Evolutionary conservation across 1,140 invertebrate species (phyloP).

Genomic region (Brachionus paranguensis): DNA sequence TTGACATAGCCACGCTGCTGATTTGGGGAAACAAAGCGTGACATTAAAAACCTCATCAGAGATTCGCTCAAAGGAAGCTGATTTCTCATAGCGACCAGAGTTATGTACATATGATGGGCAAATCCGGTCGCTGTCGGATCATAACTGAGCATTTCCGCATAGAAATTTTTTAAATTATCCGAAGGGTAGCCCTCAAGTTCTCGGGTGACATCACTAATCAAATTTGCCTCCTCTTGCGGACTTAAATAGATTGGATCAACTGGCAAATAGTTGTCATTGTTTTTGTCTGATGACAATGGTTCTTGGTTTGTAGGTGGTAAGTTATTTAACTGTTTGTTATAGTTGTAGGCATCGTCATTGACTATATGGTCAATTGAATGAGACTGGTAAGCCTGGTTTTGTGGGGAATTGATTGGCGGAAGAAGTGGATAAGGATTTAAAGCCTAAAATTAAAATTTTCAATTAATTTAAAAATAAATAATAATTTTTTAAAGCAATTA

Average conservation of each 20-base stretch:
- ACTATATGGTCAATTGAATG: not conserved
- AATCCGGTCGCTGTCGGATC: constrained; percentile 14
- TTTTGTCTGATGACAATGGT: not conserved
- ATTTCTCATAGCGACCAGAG: constrained; percentile 8
- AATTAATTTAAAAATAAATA: not conserved
- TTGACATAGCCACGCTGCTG: constrained; percentile 7
- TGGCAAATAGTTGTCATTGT: constrained; percentile 33
- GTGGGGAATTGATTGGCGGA: not conserved
- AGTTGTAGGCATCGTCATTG: not conserved
- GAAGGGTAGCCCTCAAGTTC: not conserved
- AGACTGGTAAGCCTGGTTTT: not conserved
- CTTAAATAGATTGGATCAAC: constrained; percentile 25
- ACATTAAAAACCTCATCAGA: constrained; percentile 30
- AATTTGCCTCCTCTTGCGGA: constrained; percentile 6
- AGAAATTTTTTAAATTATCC: constrained; percentile 24
- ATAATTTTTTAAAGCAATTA: not conserved
- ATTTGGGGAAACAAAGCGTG: constrained; percentile 27
- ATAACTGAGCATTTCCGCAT: constrained; percentile 10
- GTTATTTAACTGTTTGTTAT: not conserved
- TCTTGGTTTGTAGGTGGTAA: not conserved
- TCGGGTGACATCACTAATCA: not conserved
- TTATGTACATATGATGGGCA: constrained; percentile 31
- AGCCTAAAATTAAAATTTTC: not conserved
- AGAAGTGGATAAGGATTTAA: constrained; percentile 22
- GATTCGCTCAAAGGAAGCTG: constrained; percentile 25